These are phyloP conservation scores for Scelioninae gen. 1 DNA, from an alignment of 2,888 invertebrate genomes.

Conservation along the genomic window DNA sequence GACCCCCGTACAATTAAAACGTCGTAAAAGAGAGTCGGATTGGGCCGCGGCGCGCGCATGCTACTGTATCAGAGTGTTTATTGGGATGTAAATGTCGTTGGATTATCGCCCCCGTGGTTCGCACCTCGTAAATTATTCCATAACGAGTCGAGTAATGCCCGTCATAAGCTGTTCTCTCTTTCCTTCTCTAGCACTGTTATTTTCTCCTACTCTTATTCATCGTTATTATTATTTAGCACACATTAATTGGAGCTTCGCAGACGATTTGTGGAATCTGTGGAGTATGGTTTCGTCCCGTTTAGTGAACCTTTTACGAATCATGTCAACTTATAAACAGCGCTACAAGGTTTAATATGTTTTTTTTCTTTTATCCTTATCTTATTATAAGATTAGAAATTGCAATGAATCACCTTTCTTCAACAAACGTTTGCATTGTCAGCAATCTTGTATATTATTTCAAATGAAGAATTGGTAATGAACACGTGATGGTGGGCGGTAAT, in stretches of 20 bases:
- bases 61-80: slow-evolving; percentile 81
- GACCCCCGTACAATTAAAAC: slow-evolving; percentile 82
- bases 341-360: too few relatives aligned
- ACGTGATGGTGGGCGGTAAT: slow-evolving; percentile 17
- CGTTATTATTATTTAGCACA: slow-evolving; percentile 76
- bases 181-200: slow-evolving; percentile 19
- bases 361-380: too few relatives aligned
- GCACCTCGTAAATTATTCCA: slow-evolving; percentile 84
- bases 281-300: too few relatives aligned
- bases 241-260: slow-evolving; percentile 73
- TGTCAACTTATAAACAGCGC: not conserved
- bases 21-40: slow-evolving; percentile 80
- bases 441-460: too few relatives aligned
- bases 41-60: slow-evolving; percentile 70
- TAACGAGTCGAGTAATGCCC: slow-evolving; percentile 84
- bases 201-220: slow-evolving; percentile 55
- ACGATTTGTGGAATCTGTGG: slow-evolving; percentile 26
- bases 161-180: slow-evolving; percentile 81
- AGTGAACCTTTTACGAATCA: too few relatives aligned
- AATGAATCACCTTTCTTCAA: too few relatives aligned
- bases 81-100: slow-evolving; percentile 85
- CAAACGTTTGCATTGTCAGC: too few relatives aligned
- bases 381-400: too few relatives aligned
- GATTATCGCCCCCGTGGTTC: slow-evolving; percentile 84
- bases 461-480: not conserved